Percentiles rank a stretch among this genome's conserved stretches.
These are phyloP conservation scores for Zaprionus capensis DNA, from an alignment of 1,140 invertebrate species.

Conservation along the genomic window DNA sequence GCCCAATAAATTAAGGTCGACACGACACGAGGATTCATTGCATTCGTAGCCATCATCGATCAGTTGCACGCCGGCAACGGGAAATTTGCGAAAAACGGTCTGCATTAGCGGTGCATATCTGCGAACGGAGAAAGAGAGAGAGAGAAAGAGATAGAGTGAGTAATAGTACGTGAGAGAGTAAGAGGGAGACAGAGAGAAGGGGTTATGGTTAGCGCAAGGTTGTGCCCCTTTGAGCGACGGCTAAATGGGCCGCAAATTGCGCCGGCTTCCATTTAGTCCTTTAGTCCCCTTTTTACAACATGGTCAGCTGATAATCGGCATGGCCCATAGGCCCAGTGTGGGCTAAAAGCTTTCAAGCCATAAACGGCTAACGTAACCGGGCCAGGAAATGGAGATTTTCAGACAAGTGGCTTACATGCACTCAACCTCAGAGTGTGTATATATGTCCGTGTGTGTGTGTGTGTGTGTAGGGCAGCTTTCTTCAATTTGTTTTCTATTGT, in stretches of 20 bases:
- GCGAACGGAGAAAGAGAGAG: background rate
- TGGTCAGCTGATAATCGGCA: slow-evolving; percentile 65
- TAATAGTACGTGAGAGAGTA: background rate
- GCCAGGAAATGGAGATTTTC: slow-evolving; percentile 75
- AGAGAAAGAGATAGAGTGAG: slow-evolving; percentile 9
- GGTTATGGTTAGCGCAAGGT: slow-evolving; percentile 9
- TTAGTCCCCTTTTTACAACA: slow-evolving; percentile 27
- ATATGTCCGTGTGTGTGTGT: slow-evolving; percentile 16
- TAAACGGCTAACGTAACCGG: slow-evolving; percentile 54
- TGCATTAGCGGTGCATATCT: slow-evolving; percentile 80
- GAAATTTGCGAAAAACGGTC: slow-evolving; percentile 71
- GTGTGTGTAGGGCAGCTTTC: slow-evolving; percentile 27
- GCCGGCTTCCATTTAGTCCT: slow-evolving; percentile 38
- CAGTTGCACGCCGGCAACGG: slow-evolving; percentile 88
- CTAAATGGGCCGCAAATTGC: slow-evolving; percentile 73
- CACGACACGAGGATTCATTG: slow-evolving; percentile 85
- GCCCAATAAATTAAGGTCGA: slow-evolving; percentile 85
- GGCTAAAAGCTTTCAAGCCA: slow-evolving; percentile 76
- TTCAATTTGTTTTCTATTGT: slow-evolving; percentile 77
- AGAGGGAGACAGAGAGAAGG: slow-evolving; percentile 8
- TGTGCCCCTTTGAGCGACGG: slow-evolving; percentile 28
- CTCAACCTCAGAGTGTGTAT: slow-evolving; percentile 60
- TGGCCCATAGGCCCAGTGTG: slow-evolving; percentile 45
- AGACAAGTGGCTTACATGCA: slow-evolving; percentile 79
- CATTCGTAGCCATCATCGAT: slow-evolving; percentile 89